These are phyloP conservation scores for Hestina assimilis DNA, from an alignment of 1,140 invertebrate species.

Conservation along the genomic window DNA sequence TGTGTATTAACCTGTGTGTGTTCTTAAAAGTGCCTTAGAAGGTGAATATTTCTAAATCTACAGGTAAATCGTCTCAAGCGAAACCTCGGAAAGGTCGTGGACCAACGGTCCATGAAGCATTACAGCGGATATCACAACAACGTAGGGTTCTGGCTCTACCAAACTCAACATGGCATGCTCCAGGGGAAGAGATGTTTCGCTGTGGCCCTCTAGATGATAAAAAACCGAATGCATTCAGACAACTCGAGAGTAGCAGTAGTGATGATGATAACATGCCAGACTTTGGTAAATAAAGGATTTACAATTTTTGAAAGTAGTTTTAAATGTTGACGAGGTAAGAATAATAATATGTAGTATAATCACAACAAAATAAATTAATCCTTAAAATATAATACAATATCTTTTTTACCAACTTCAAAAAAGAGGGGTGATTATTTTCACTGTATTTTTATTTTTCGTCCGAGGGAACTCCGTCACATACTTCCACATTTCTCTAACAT, in stretches of 20 bases:
- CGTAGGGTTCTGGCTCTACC: constrained; percentile 41
- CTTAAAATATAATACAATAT: too few relatives aligned
- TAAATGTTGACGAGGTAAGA: constrained; percentile 5
- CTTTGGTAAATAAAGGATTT: constrained; percentile 49
- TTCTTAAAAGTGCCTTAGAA: too few relatives aligned
- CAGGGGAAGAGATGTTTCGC: constrained; percentile 65
- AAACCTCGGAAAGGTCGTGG: constrained; percentile 61
- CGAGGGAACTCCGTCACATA: too few relatives aligned
- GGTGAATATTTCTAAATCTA: too few relatives aligned
- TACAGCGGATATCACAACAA: constrained; percentile 72
- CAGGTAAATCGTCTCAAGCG: constrained; percentile 52
- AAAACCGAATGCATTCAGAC: constrained; percentile 42
- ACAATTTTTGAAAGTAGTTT: constrained; percentile 18
- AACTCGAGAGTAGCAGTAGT: constrained; percentile 63
- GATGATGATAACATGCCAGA: constrained; percentile 69
- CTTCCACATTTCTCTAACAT: too few relatives aligned
- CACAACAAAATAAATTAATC: background rate
- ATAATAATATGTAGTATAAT: background rate
- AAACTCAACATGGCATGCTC: constrained; percentile 66
- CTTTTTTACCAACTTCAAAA: too few relatives aligned
- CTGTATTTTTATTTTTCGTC: too few relatives aligned
- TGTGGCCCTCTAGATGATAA: constrained; percentile 61
- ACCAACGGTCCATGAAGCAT: constrained; percentile 69
- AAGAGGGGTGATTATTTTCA: too few relatives aligned
- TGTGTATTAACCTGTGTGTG: too few relatives aligned